These are phyloP conservation scores for Rhinella marina DNA, from an alignment of 2,797 vertebrate genomes.

Conservation along the genomic window DNA sequence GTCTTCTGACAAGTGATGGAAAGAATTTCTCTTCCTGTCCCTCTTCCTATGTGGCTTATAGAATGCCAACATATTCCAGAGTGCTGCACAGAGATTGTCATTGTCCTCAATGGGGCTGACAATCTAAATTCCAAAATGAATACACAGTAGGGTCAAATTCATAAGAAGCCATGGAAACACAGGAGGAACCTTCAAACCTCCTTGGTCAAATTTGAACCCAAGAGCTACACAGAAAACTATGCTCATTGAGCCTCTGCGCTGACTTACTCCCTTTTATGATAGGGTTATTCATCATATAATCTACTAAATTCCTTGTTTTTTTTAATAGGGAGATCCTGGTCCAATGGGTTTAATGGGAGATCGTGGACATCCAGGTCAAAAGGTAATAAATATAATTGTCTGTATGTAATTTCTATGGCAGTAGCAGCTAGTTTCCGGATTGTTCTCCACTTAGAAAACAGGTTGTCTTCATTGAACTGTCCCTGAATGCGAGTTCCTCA, in stretches of 20 bases:
- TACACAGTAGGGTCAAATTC: background rate
- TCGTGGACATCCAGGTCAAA: conserved; percentile 79
- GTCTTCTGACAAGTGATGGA: too few relatives aligned
- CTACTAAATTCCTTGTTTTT: conserved; percentile 38
- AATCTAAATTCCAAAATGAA: background rate
- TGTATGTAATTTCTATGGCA: background rate
- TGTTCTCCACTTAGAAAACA: background rate
- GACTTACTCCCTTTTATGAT: too few relatives aligned
- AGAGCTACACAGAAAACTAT: too few relatives aligned
- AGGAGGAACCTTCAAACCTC: background rate
- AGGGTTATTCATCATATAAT: too few relatives aligned
- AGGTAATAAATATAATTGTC: conserved; percentile 77
- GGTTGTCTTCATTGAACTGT: background rate
- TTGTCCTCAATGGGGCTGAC: background rate
- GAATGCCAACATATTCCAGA: background rate
- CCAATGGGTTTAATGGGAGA: conserved; percentile 78
- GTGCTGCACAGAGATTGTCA: background rate
- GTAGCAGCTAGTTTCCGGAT: background rate
- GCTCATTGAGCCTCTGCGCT: too few relatives aligned
- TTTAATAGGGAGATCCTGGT: conserved; percentile 83
- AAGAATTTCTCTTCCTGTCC: too few relatives aligned
- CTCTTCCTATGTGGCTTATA: background rate
- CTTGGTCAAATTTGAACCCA: too few relatives aligned
- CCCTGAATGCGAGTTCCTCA: background rate
- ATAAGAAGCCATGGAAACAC: background rate